Evolutionary conservation across 2,797 vertebrate genomes (phyloP).

Genomic region (Muscicapa comitata): DNA sequence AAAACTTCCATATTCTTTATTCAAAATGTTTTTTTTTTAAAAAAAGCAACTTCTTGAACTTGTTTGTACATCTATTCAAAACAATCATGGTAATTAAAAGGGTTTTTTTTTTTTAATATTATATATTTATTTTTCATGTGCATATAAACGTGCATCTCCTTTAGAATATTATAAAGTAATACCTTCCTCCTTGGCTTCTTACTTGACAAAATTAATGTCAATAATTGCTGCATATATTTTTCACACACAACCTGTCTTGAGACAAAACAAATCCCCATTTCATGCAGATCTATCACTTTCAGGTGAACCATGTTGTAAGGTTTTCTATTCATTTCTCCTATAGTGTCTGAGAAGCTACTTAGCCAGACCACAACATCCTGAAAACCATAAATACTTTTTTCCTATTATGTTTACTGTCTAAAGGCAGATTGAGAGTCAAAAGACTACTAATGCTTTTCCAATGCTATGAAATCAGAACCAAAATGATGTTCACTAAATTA

Average conservation of each 20-base stretch:
- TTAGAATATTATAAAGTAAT: background rate
- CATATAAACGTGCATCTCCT: background rate
- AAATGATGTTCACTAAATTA: background rate
- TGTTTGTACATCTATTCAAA: background rate
- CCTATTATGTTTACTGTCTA: background rate
- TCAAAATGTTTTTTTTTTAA: background rate
- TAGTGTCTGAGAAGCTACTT: background rate
- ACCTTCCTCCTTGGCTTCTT: background rate
- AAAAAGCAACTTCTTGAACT: rapidly evolving
- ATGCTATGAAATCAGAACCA: background rate
- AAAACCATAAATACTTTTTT: background rate
- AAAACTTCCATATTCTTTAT: background rate
- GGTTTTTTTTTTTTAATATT: background rate
- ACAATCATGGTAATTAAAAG: background rate
- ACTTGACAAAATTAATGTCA: background rate
- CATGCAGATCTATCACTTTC: background rate
- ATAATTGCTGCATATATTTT: background rate
- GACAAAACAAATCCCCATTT: background rate
- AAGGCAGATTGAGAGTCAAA: background rate
- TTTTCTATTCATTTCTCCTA: background rate
- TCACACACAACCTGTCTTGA: background rate
- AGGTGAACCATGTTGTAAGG: background rate
- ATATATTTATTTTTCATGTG: background rate
- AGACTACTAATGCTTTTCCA: background rate
- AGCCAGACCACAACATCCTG: background rate